phyloP scores from a whole-genome alignment of 2,888 invertebrate genomes.

The Machimus rusticus region DNA sequence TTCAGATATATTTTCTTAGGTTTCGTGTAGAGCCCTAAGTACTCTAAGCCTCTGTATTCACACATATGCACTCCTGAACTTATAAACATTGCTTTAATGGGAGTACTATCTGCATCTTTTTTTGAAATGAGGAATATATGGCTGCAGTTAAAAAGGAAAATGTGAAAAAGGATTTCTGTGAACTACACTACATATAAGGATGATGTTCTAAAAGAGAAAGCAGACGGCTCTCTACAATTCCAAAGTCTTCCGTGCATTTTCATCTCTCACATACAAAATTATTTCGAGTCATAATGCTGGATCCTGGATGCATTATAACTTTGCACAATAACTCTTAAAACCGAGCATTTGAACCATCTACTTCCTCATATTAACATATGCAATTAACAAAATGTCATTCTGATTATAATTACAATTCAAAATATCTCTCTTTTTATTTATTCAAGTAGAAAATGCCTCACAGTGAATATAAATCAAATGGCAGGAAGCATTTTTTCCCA shows the following conservation, averaged over 20 bases:
- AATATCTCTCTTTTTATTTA: not conserved
- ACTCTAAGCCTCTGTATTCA: not conserved
- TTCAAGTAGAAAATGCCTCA: not conserved
- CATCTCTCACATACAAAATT: not conserved
- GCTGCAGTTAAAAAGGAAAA: slow-evolving; percentile 17
- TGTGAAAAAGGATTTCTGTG: not conserved
- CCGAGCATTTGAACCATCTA: not conserved
- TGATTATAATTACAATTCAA: not conserved
- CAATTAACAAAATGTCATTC: not conserved
- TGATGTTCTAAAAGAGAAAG: not conserved
- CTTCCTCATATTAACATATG: not conserved
- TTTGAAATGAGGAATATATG: slow-evolving; percentile 11
- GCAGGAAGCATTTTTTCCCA: not conserved
- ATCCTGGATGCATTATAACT: not conserved
- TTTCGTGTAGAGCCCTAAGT: slow-evolving; percentile 21
- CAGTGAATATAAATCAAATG: not conserved
- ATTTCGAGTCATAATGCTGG: not conserved
- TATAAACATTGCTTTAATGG: not conserved
- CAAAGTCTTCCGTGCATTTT: not conserved
- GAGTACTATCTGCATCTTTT: slow-evolving; percentile 3
- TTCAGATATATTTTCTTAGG: slow-evolving; percentile 35
- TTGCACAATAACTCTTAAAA: not conserved
- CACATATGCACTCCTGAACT: not conserved
- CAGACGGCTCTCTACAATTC: not conserved
- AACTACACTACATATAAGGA: not conserved